Conservation (phyloP, 1,140 invertebrate genomes). For the Trachymyrmex cornetzi region DNA sequence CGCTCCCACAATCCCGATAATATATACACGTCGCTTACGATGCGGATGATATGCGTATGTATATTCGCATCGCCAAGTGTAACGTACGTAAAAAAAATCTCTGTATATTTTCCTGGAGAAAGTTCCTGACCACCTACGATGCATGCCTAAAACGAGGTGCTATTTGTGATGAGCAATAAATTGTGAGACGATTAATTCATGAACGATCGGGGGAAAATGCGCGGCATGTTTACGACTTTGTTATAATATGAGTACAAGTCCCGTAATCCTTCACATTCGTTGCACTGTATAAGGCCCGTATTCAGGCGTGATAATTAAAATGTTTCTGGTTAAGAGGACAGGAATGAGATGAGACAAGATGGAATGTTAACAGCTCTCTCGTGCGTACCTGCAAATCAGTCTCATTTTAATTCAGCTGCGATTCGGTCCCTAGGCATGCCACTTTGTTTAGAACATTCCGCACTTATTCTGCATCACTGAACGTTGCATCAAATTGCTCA, state of each 20-base stretch:
- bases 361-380: slow-evolving; percentile 66
- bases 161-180: slow-evolving; percentile 26
- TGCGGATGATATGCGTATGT: background rate
- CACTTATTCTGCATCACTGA: slow-evolving; percentile 64
- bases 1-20: slow-evolving; percentile 11
- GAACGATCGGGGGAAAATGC: background rate
- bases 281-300: slow-evolving; percentile 76
- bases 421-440: slow-evolving; percentile 76
- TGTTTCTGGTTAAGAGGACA: slow-evolving; percentile 79
- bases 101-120: slow-evolving; percentile 6
- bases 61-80: background rate
- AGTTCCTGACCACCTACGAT: slow-evolving; percentile 23
- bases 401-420: slow-evolving; percentile 79
- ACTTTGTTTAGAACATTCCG: slow-evolving; percentile 58
- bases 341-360: slow-evolving; percentile 71
- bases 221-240: slow-evolving; percentile 62
- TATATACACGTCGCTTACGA: background rate
- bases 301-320: slow-evolving; percentile 80
- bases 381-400: slow-evolving; percentile 78
- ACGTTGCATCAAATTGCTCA: slow-evolving; percentile 60
- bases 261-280: slow-evolving; percentile 16
- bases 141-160: slow-evolving; percentile 58
- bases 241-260: slow-evolving; percentile 17
- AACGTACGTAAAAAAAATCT: background rate
- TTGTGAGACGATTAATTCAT: background rate